Percentiles rank a stretch among this genome's conserved stretches.
Evolutionary conservation across 2,888 invertebrate genomes (phyloP).

Genomic region (Salticus scenicus): DNA sequence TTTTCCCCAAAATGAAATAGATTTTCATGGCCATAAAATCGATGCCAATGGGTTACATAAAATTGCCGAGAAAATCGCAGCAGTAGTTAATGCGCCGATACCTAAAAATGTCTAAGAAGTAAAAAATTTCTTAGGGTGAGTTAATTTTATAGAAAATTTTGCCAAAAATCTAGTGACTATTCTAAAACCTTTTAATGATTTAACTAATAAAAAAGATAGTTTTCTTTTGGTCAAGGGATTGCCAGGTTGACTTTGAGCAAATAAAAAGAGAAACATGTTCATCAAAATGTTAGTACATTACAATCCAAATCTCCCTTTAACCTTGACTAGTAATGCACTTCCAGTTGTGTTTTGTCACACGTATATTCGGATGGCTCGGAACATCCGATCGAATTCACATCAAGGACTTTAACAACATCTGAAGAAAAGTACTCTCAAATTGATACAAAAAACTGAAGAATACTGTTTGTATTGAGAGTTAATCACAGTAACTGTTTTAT

Average conservation of each 20-base stretch:
- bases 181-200: conserved; percentile 8
- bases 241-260: conserved; percentile 13
- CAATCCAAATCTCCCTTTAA: neutral
- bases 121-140: neutral
- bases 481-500: too few species aligned
- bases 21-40: too few species aligned
- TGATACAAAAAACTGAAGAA: too few species aligned
- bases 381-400: neutral
- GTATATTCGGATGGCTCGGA: neutral
- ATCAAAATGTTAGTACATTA: neutral
- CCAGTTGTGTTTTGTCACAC: neutral
- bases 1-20: neutral
- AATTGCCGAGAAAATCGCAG: neutral
- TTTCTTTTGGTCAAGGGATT: conserved; percentile 6
- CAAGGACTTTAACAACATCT: neutral
- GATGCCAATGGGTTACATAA: neutral
- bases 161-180: conserved; percentile 11
- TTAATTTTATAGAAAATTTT: conserved; percentile 16
- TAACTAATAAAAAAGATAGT: conserved; percentile 8
- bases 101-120: conserved; percentile 17
- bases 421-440: neutral
- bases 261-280: conserved; percentile 8
- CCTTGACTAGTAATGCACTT: too few species aligned
- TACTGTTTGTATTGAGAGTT: too few species aligned
- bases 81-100: neutral